Evolutionary conservation across 2,797 vertebrate genomes (phyloP).

Genomic region (Sciurus vulgaris): DNA sequence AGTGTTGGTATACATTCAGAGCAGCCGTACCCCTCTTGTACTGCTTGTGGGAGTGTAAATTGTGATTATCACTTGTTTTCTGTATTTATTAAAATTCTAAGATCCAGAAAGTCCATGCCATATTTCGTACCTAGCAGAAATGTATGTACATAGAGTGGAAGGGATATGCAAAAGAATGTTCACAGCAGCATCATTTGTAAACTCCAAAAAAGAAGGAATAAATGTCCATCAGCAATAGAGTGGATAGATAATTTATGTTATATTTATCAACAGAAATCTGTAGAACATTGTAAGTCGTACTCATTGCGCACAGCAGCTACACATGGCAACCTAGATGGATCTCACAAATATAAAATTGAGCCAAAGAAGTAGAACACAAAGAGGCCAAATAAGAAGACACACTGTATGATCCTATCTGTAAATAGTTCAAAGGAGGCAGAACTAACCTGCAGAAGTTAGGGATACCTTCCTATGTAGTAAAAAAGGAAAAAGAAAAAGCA

Average conservation of each 20-base stretch:
- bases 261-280: not conserved
- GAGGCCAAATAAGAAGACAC: too few relatives aligned
- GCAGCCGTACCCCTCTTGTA: not conserved
- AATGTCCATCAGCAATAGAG: not conserved
- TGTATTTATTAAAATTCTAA: not conserved
- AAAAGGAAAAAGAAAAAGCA: not conserved
- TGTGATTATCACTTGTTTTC: not conserved
- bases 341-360: not conserved
- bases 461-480: not conserved
- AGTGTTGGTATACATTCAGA: not conserved
- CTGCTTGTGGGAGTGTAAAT: not conserved
- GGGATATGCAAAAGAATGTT: not conserved
- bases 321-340: not conserved
- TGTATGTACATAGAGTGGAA: not conserved
- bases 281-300: not conserved
- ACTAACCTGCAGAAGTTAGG: not conserved
- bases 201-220: not conserved
- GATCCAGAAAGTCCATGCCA: not conserved
- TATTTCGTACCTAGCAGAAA: not conserved
- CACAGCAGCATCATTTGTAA: not conserved
- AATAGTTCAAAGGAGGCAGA: not conserved
- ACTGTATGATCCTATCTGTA: not conserved
- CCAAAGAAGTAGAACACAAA: not conserved
- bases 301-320: not conserved
- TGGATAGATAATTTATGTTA: too few relatives aligned